Base-by-base conservation (phyloP, 2,797 vertebrate genomes). In the Cynopterus sphinx region DNA sequence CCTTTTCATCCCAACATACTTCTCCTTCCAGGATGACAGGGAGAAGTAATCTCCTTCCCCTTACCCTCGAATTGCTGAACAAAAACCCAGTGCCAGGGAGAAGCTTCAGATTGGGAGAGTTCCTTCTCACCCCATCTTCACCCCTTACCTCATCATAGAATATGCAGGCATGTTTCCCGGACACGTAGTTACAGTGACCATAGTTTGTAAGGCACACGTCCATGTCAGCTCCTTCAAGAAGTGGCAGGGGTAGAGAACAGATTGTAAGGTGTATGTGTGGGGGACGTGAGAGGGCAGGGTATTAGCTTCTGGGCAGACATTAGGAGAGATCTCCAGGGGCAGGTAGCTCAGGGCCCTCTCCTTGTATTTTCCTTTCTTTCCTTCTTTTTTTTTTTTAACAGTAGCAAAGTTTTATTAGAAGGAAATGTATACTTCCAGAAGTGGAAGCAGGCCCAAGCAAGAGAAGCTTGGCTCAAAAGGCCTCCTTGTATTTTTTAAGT, bases 191-290 rank as follows among this genome's bases (percentile, higher is more conserved):
- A 98, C 99, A 99, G 98, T 99, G 99, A 98, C 99, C 99, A 39
- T 99, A 99, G 98, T 99, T 99, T 98, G 99, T 99, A 99, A 99
- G 99, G 99, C 99, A 99, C 99, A 99, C 99, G 43, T 99, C 99
- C 99, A 99, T 99, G 98, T 99, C 99, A 96, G 99, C 99, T 99
- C 99, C 99, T 99, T 97, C 77, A 96, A 94, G 93, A 49, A 49
- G 12, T 24, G 39, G 75, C 79, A 91, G 78, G 63, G 91, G 81
- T 31, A 53, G 55, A 96, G 59, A 92, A 94, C 49, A 96, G 61
- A 87, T 2, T 65, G 51, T 92, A 59, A 96, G 92, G 74, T 55
- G 13, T 33, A 36, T 74, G 70, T 75, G 12, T 19, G 0, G 63
- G 87, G 79, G 7, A 85, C 46, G 65, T 33, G 10, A 55, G 31